Base-by-base conservation (phyloP, 2,797 vertebrate genomes). In the Amblyopsis hoosieri region DNA sequence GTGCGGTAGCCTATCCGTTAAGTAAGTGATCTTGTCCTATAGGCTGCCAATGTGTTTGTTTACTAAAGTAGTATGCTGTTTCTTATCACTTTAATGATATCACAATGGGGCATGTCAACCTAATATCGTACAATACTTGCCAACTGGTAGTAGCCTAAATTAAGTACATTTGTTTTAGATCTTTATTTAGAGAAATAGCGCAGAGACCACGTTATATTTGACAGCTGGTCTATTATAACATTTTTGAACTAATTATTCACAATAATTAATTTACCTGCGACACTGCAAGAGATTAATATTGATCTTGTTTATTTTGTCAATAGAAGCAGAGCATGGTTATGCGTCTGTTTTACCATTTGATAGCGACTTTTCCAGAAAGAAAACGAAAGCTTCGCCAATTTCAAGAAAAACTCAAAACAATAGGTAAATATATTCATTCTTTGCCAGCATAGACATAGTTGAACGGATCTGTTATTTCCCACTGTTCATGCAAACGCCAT, bases 241-340 rank as follows among this genome's bases (percentile, higher is more conserved):
- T 57, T 47, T 45, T 4, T 0, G 14, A 13, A 13, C 3, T 14
- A 23, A 15, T 50, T 23, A 33, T 7, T 56, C 13, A 1, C 47
- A 54, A 53, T 37, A 14, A 23, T 54, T 7, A 12, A 15, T 54
- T 45, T 56, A 12, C 57, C 13, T 17, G 13, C 57, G 49, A 66
- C 45, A 3, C 14, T 49, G 45, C 58, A 56, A 23, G n/a, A 57
- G 57, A 60, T 72, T 54, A 77, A 74, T 64, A 62, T 55, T 61
- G n/a, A 47, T 72, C 67, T 53, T 74, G 66, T 87, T 74, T 78
- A 72, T 57, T 74, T 74, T 76, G 69, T 81, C 81, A 50, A 81
- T 85, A 98, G 97, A 97, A 90, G 97, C 97, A 87, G 97, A 99
- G 82, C 97, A 99, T 85, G 97, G 97, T 83, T 99, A 99, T 88